Evolutionary conservation across 2,113 vertebrate species (phyloP).

Genomic region (Aspiorhynchus laticeps): DNA sequence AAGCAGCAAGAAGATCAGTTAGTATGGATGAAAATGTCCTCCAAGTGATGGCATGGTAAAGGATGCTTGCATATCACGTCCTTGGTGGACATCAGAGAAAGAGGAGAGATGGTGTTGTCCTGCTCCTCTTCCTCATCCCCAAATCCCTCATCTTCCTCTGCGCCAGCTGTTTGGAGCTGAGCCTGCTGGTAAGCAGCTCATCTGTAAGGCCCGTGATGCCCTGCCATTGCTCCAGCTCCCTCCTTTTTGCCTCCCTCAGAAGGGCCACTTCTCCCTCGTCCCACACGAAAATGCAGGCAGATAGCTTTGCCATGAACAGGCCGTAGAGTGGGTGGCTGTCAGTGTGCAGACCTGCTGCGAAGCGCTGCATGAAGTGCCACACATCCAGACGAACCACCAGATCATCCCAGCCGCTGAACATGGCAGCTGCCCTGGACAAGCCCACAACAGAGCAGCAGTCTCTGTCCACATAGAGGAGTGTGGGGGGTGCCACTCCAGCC

Average conservation of each 20-base stretch:
- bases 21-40: background rate
- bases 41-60: background rate
- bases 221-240: too few species aligned
- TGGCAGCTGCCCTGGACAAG: background rate
- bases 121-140: background rate
- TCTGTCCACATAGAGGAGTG: constrained; percentile 51
- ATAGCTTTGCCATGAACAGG: constrained; percentile 42
- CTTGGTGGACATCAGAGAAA: background rate
- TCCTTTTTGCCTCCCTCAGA: background rate
- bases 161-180: background rate
- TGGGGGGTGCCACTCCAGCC: constrained; percentile 23
- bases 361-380: too few species aligned
- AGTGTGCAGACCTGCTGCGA: too few species aligned
- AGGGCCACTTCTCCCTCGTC: constrained; percentile 18
- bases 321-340: background rate
- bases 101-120: background rate
- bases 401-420: too few species aligned
- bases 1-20: background rate
- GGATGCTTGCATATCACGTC: background rate
- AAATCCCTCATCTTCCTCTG: constrained; percentile 2
- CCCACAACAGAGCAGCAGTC: constrained; percentile 37
- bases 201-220: too few species aligned
- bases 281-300: constrained; percentile 40
- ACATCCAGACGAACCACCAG: too few species aligned
- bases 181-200: background rate